Conservation (phyloP, 92 coral and sea anemone species). For the Zoanthus sansibaricus region DNA sequence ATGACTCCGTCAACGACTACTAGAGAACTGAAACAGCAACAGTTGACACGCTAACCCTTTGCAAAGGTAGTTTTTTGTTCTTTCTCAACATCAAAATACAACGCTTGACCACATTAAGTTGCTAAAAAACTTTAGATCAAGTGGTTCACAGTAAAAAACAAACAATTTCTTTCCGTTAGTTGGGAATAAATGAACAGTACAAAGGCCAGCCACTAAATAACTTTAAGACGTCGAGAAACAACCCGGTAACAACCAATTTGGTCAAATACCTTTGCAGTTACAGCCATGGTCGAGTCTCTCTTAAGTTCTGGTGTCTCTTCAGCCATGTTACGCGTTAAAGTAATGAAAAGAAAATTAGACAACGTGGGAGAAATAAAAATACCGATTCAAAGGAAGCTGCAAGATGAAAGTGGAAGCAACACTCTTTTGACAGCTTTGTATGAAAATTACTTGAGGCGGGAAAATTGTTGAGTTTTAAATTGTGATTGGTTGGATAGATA, state of each 20-base stretch:
- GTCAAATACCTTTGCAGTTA: conserved; percentile 88
- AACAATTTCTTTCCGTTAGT: not conserved
- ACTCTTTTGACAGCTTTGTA: conserved; percentile 53
- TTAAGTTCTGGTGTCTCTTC: conserved; percentile 90
- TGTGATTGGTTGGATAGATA: conserved; percentile 31
- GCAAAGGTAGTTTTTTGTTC: not conserved
- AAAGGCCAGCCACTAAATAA: not conserved
- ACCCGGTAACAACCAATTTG: not conserved
- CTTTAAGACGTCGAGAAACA: not conserved
- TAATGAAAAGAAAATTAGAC: conserved; percentile 15
- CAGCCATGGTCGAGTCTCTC: conserved; percentile 90
- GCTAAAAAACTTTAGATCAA: not conserved
- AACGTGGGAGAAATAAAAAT: conserved; percentile 23
- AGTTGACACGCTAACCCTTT: not conserved
- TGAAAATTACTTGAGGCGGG: conserved; percentile 83
- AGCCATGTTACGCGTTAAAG: conserved; percentile 69
- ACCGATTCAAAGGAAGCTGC: conserved; percentile 50
- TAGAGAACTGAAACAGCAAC: conserved; percentile 34
- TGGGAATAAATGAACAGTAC: conserved; percentile 32
- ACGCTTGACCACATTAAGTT: not conserved
- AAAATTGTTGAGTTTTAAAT: conserved; percentile 36
- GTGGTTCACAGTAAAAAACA: not conserved
- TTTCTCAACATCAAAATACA: not conserved
- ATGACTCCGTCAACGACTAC: conserved; percentile 23
- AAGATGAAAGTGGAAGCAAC: conserved; percentile 74